Evolutionary conservation across 2,888 invertebrate species (phyloP).

Genomic region (Subacronicta megacephala): DNA sequence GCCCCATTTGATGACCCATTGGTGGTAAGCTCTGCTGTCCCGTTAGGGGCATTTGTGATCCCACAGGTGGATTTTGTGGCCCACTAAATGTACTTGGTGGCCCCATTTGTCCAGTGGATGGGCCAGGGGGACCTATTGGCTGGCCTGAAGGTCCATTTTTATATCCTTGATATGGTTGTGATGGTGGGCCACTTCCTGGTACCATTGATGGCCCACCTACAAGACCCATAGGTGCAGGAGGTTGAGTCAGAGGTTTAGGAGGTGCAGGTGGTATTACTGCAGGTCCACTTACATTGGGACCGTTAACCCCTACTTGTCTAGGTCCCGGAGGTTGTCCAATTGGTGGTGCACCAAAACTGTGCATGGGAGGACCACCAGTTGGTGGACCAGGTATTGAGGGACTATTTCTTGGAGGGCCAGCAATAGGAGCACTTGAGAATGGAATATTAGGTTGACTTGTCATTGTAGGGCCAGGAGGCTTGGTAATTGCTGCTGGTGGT

Average conservation of each 20-base stretch:
- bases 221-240: constrained; percentile 40
- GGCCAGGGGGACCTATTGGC: constrained; percentile 47
- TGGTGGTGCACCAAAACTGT: constrained; percentile 55
- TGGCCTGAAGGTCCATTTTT: constrained; percentile 65
- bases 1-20: constrained; percentile 56
- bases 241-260: constrained; percentile 43
- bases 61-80: constrained; percentile 43
- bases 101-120: constrained; percentile 42
- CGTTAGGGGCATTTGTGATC: constrained; percentile 54
- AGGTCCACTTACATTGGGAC: constrained; percentile 57
- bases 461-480: constrained; percentile 59
- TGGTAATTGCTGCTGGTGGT: constrained; percentile 51
- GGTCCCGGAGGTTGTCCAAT: constrained; percentile 49
- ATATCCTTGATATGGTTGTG: constrained; percentile 60
- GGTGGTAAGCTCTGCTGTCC: constrained; percentile 49
- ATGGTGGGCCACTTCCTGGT: constrained; percentile 29
- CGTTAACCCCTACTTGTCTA: constrained; percentile 64
- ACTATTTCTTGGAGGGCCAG: constrained; percentile 70
- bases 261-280: constrained; percentile 46
- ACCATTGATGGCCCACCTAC: constrained; percentile 26
- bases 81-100: constrained; percentile 37
- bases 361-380: constrained; percentile 55
- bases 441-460: constrained; percentile 70
- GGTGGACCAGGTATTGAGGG: constrained; percentile 69
- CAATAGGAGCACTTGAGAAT: constrained; percentile 61